Evolutionary conservation across 2,797 vertebrate genomes (phyloP).

Genomic region (Sebastes hubbsi): DNA sequence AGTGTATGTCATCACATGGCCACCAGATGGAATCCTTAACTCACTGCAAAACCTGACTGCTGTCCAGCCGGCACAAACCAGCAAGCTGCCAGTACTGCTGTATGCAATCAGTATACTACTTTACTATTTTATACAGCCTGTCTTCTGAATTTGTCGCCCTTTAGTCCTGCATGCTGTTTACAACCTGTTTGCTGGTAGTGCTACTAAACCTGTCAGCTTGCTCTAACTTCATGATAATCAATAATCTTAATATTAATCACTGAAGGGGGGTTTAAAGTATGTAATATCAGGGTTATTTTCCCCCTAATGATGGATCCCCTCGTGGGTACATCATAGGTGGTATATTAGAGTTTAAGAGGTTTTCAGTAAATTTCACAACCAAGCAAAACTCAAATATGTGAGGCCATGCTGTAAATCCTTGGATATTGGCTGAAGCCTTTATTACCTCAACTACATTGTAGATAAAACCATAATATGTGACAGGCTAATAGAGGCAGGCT

Average conservation of each 20-base stretch:
- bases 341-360: neutral
- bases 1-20: neutral
- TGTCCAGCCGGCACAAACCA: too few relatives aligned
- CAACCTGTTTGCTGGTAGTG: neutral
- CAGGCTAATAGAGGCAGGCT: neutral
- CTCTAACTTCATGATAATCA: neutral
- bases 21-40: conserved; percentile 50
- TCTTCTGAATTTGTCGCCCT: neutral
- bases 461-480: neutral
- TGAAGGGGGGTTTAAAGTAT: neutral
- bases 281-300: neutral
- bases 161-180: neutral
- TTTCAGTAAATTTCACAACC: neutral
- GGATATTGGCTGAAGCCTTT: neutral
- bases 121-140: neutral
- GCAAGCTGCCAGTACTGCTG: neutral
- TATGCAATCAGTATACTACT: neutral
- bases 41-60: neutral
- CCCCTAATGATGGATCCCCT: neutral
- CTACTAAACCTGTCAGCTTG: neutral
- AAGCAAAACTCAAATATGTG: neutral
- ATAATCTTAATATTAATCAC: neutral
- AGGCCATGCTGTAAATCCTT: neutral
- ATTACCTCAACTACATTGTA: neutral
- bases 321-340: neutral